phyloP scores from a whole-genome alignment of 1,140 invertebrate genomes.

The Zaprionus africanus region DNA sequence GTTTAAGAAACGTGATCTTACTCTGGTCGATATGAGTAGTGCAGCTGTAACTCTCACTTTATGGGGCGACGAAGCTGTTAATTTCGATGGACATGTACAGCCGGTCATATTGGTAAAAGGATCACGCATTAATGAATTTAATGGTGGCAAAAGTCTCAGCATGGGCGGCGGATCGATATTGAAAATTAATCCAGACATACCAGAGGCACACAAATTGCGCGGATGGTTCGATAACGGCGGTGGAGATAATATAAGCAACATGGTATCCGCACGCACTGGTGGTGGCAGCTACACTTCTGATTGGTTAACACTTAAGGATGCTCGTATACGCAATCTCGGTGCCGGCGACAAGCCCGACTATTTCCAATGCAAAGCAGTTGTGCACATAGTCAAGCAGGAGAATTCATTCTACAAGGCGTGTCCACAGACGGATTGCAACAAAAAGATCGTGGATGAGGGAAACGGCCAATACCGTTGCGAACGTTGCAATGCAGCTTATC shows the following conservation, averaged over 20 bases:
- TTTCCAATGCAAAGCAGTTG: constrained; percentile 89
- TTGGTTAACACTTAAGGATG: constrained; percentile 91
- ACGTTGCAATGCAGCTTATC: constrained; percentile 94
- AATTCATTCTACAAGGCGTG: constrained; percentile 96
- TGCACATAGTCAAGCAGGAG: constrained; percentile 87
- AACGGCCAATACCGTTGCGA: constrained; percentile 97
- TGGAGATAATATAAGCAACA: constrained; percentile 86
- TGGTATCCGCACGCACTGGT: constrained; percentile 87
- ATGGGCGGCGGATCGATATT: constrained; percentile 86
- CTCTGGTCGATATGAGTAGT: constrained; percentile 93
- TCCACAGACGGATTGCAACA: constrained; percentile 94
- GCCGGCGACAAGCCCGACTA: constrained; percentile 91
- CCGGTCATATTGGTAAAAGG: constrained; percentile 94
- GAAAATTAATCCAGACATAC: constrained; percentile 94
- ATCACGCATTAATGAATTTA: constrained; percentile 90
- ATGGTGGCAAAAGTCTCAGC: constrained; percentile 87
- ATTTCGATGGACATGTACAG: constrained; percentile 90
- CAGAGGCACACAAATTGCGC: constrained; percentile 92
- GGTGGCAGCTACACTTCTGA: constrained; percentile 85
- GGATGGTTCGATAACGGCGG: constrained; percentile 96
- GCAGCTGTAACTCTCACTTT: constrained; percentile 90
- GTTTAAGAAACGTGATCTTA: constrained; percentile 95
- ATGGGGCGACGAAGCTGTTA: constrained; percentile 93
- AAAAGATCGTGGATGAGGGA: constrained; percentile 94
- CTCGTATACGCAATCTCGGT: constrained; percentile 88